Evolutionary conservation across 2,797 vertebrate genomes (phyloP).

Genomic region (Melanotaenia pygmaea): DNA sequence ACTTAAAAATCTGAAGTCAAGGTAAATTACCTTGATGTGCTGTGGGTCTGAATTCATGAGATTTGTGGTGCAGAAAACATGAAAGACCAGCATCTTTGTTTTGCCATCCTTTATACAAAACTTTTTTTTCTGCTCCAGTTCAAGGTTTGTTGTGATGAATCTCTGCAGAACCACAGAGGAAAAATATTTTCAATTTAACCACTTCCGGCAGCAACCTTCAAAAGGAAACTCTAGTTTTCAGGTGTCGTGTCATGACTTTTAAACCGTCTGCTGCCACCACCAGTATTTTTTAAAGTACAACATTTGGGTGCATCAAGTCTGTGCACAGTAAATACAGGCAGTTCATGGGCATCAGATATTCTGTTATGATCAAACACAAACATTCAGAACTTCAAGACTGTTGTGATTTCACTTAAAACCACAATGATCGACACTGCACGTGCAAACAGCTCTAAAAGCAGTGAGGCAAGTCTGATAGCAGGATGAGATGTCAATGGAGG

Average conservation of each 20-base stretch:
- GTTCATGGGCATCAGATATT: neutral
- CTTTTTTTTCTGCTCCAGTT: conserved; percentile 4
- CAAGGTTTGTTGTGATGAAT: conserved; percentile 29
- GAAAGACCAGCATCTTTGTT: conserved; percentile 40
- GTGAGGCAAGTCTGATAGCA: neutral
- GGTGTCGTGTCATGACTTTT: conserved; percentile 10
- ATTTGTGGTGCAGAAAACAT: conserved; percentile 16
- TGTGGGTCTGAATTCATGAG: neutral
- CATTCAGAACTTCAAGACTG: neutral
- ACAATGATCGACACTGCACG: neutral
- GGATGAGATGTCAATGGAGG: too few relatives aligned
- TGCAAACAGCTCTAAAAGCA: neutral
- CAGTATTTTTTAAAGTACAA: conserved; percentile 14
- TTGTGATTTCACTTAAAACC: neutral
- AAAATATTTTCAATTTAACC: conserved; percentile 45
- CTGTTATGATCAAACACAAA: neutral
- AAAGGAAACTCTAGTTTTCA: conserved; percentile 35
- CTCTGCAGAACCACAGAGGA: conserved; percentile 16
- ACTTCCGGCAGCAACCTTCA: conserved; percentile 45
- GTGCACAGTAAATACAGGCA: neutral
- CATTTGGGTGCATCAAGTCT: neutral
- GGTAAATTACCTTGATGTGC: too few relatives aligned
- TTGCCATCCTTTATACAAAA: conserved; percentile 25
- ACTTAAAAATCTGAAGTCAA: too few relatives aligned
- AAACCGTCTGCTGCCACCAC: neutral